A percentile compares a stretch with the other conserved stretches of the same genome.
Evolutionary conservation across 2,888 invertebrate species (phyloP).

Genomic region (Escarpia spicata): DNA sequence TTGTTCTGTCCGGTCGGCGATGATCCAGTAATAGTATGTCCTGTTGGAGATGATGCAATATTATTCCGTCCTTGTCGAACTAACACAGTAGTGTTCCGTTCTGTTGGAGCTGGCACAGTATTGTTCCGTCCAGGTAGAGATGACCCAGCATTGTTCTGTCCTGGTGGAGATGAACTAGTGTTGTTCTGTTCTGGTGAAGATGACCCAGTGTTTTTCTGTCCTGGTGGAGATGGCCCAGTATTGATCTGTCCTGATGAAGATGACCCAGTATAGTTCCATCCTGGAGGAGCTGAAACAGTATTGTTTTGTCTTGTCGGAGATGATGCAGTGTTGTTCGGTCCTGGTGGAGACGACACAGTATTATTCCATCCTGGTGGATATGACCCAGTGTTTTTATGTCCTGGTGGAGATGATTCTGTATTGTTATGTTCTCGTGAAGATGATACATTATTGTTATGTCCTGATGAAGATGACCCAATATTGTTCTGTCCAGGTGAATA

Average conservation of each 20-base stretch:
- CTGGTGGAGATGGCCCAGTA: not conserved
- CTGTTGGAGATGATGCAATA: not conserved
- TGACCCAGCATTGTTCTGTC: not conserved
- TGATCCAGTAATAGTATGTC: not conserved
- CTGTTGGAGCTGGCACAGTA: not conserved
- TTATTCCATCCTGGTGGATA: not conserved
- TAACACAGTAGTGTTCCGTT: not conserved
- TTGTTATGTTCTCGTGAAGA: not conserved
- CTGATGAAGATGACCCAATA: not conserved
- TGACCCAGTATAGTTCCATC: too few relatives aligned
- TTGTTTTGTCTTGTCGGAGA: not conserved
- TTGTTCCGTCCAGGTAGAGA: not conserved
- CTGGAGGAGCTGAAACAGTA: too few relatives aligned
- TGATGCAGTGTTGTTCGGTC: not conserved
- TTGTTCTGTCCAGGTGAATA: not conserved
- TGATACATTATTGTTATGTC: not conserved
- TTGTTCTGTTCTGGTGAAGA: not conserved
- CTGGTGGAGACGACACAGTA: not conserved
- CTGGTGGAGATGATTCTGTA: not conserved
- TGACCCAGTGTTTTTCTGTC: not conserved
- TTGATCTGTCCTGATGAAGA: not conserved
- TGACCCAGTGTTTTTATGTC: not conserved
- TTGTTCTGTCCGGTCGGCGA: not conserved
- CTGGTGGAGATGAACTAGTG: not conserved
- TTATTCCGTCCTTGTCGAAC: not conserved